Evolutionary conservation across 2,113 vertebrate species (phyloP).

Genomic region (Tonatia bakeri): DNA sequence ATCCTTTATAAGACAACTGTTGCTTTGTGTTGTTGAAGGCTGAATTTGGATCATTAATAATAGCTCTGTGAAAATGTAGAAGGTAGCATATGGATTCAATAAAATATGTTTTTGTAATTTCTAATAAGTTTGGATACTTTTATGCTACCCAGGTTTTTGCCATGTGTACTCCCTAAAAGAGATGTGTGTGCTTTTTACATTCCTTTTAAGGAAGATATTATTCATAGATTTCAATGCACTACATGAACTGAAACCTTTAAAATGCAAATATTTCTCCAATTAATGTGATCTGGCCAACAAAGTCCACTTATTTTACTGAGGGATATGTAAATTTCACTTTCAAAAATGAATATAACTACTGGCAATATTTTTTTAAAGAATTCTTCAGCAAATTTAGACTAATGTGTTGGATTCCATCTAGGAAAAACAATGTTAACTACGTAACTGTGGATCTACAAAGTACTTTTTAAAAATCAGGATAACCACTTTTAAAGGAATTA

Average conservation of each 20-base stretch:
- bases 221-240: constrained; percentile 67
- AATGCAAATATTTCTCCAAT: constrained; percentile 61
- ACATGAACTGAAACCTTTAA: constrained; percentile 74
- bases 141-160: constrained; percentile 81
- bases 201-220: constrained; percentile 64
- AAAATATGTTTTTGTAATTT: constrained; percentile 88
- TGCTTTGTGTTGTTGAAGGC: constrained; percentile 80
- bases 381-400: constrained; percentile 14
- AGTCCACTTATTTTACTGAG: constrained; percentile 59
- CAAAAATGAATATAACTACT: background rate
- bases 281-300: constrained; percentile 52
- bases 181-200: constrained; percentile 26
- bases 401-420: background rate
- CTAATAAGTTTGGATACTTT: constrained; percentile 85
- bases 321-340: constrained; percentile 15
- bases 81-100: constrained; percentile 86
- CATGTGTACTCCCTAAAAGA: constrained; percentile 78
- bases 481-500: constrained; percentile 9
- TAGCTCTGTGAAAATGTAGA: constrained; percentile 79
- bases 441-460: background rate
- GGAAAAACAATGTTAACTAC: background rate
- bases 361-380: background rate
- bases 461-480: background rate
- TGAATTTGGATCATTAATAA: constrained; percentile 82
- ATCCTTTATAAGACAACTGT: constrained; percentile 80